Evolutionary conservation across 2,888 invertebrate species (phyloP), one percentile per base, ranked within the genome.

Genomic region (Ceriagrion tenellum): DNA sequence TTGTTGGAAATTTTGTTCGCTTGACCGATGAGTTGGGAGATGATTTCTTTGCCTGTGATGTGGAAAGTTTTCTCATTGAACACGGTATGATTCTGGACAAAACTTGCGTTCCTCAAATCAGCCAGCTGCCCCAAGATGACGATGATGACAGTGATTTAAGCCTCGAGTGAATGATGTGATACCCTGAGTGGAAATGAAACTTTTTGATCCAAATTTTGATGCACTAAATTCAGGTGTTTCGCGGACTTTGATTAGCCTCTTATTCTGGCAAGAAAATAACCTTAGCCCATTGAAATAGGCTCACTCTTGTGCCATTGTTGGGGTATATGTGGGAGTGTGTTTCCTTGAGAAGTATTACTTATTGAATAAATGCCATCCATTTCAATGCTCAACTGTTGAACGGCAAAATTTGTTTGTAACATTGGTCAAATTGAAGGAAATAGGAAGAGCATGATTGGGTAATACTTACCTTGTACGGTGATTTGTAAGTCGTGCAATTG

Each of bases 1-100:
- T 99, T 12, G 98, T 99, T 96, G 99, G 99, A 0, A 99, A 99
- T 97, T 99, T 99, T 97, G 98, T 99, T 0, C 98, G 98, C 95
- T 96, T 99, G 26, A 98, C 98, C 0, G 98, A 99, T 96, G 99
- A 99, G 96, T 97, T 99, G 95, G 99, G 99, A 0, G 98, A 98
- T 96, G 99, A 99, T 96, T 99, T 99, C 97, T 99, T 98, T 97
- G 98, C 98, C 8, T 98, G 98, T 63, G 99, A 99, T 97, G 98
- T 99, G 35, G 99, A 99, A 97, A 98, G 98, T 96, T 99, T 98
- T 97, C 97, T 99, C 12, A 98, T 98, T 95, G 99, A 99, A 59
- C 55, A 96, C 69, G 96, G 95, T 90, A 97, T 98, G 97, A 97
- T 99, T 95, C 98, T 98, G 95, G 98, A 98, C 96, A 98, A 98